Evolutionary conservation across 1,140 invertebrate species (phyloP), one percentile per base, ranked within the genome.

Genomic region (Adoxophyes honmai): DNA sequence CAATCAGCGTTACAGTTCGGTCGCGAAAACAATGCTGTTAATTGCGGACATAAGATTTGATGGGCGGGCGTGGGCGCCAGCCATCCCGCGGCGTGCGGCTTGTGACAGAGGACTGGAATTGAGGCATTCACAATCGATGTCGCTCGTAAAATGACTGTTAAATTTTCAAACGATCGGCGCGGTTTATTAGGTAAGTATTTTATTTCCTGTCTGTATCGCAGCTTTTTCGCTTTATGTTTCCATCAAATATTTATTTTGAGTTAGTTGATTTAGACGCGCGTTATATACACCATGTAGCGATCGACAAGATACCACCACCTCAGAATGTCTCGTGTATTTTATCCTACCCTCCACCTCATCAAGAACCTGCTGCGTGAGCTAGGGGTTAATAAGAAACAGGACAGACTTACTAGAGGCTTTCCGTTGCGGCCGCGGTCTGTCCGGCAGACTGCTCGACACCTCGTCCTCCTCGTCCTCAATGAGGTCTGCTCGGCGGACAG

Each of bases 341-440:
- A 53, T 48, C 39, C 44, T 51, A 48, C 52, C 42, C 62, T 51
- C 51, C 62, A 68, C 63, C 65, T 39, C 14, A 8, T 18, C 18
- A 52, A 35, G n/a, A 11, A 28, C 21, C 21, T 52, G 64, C 36
- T 13, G 60, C 55, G 44, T 38, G n/a, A 35, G 39, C 28, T 54
- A 21, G 38, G 15, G 10, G 55, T 56, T 42, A 57, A 18, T 21
- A 48, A 55, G 53, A 48, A 51, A 55, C 21, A 39, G 53, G 62
- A 66, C 35, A 59, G 66, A 90, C 90, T 91, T 88, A 90, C 89
- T 90, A 69, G 90, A 91, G 64, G 88, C 86, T 63, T 89, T 90
- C 66, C 90, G 83, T 71, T 86, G 76, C 53, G 84, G 74, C 52
- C 81, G 73, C 21, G 77, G 75, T 78, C 78, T 86, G 62, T 82